Base-by-base conservation (phyloP, 2,113 vertebrate species). In the Dasyprocta punctata region DNA sequence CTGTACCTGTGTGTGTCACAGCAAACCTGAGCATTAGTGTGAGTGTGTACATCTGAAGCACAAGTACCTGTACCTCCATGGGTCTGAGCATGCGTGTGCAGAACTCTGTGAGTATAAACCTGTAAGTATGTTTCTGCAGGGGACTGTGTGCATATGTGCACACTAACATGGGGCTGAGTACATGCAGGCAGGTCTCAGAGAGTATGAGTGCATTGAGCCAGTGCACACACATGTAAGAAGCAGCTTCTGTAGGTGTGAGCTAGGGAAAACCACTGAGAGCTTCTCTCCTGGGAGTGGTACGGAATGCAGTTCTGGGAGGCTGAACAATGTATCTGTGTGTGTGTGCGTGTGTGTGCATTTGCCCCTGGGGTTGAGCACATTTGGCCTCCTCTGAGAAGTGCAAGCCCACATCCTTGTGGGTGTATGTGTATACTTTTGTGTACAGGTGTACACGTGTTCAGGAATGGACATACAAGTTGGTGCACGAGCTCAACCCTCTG, bases 301-400 rank as follows among this genome's bases (percentile, higher is more conserved):
- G n/a, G 33, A 44, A 17, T 2, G 2, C 44, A 16, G 20, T 60
- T 47, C 61, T 28, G 38, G 14, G 38, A 60, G n/a, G 22, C 49
- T 33, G 52, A 69, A 84, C 36, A 56, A 54, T 38, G 9, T 36
- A 33, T 12, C 28, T 0, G 0, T 52, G 7, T 8, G 33, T n/a
- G n/a, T 8, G 26, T 1, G 1, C 5, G 33, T 6, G 33, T n/a
- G 9, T 36, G 44, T 12, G 33, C 0, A 0, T 52, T 9, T 8
- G 36, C 2, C 75, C 30, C 61, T 47, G 58, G 22, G 22, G 1
- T 69, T 52, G 44, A 78, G 65, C 65, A 84, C 75, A 38, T 19
- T 13, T 1, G 10, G 22, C 54, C 75, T 9, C 26, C 38, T 67
- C 82, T 52, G 67, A 92, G n/a, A 41, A 2, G 30, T 8, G 28